phyloP scores from a whole-genome alignment of 92 coral and sea anemone genomes.

The Parazoanthus darwini region DNA sequence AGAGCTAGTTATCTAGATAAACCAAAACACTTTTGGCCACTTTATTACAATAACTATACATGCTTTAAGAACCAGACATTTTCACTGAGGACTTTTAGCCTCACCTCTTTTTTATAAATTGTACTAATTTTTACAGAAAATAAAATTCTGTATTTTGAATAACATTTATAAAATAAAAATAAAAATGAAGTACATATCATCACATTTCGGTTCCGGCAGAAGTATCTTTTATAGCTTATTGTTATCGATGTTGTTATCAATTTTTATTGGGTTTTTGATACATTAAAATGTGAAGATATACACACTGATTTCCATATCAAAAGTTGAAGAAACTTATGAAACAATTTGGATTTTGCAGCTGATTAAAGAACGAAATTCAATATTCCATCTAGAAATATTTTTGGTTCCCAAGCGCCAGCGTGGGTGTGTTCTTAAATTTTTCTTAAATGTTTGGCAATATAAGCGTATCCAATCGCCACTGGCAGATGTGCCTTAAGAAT shows the following conservation, averaged over 20 bases:
- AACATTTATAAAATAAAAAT: too few relatives aligned
- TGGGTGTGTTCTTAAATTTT: too few relatives aligned
- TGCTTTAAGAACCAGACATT: not conserved
- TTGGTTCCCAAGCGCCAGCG: too few relatives aligned
- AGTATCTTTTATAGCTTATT: not conserved
- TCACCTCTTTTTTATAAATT: not conserved
- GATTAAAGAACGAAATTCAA: too few relatives aligned
- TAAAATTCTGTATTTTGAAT: not conserved
- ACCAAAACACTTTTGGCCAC: not conserved
- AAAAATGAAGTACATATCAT: too few relatives aligned
- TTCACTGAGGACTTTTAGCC: not conserved
- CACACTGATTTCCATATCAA: too few relatives aligned
- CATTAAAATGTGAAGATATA: too few relatives aligned
- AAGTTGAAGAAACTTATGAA: not conserved
- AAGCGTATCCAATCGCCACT: not conserved
- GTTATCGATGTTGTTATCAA: not conserved
- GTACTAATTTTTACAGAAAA: too few relatives aligned
- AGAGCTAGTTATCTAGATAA: too few relatives aligned
- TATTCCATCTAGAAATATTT: too few relatives aligned
- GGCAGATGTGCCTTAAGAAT: not conserved
- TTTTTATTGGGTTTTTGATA: not conserved
- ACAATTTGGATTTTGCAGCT: not conserved
- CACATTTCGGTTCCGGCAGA: not conserved
- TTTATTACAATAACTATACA: too few relatives aligned
- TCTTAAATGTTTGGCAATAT: too few relatives aligned